phyloP scores from a whole-genome alignment of 2,888 invertebrate genomes.

The Hydrotaea diabolus region DNA sequence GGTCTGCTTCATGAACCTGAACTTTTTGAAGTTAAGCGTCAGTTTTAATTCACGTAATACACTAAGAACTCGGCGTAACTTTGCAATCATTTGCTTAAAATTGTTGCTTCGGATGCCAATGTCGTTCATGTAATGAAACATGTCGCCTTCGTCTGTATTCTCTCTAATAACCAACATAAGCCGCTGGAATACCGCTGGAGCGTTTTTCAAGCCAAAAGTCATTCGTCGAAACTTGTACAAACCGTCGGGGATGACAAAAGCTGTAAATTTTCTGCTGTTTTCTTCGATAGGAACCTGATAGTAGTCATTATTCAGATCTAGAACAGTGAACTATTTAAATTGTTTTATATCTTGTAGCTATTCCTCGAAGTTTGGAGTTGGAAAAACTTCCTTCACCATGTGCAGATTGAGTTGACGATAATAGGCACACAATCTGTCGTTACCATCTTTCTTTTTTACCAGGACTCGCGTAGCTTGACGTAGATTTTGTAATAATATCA shows the following conservation, averaged over 20 bases:
- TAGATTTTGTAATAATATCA: constrained; percentile 55
- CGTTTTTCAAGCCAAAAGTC: no score
- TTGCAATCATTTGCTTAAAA: constrained; percentile 37
- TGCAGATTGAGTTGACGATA: constrained; percentile 42
- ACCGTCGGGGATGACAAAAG: constrained; percentile 59
- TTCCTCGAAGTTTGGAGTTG: constrained; percentile 64
- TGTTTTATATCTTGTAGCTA: constrained; percentile 37
- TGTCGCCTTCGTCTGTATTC: constrained; percentile 41
- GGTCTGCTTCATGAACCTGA: no score
- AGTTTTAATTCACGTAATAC: no score
- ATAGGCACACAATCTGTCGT: constrained; percentile 26
- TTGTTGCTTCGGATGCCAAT: constrained; percentile 35
- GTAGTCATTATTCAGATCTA: constrained; percentile 61
- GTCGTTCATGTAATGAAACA: constrained; percentile 57
- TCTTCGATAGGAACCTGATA: constrained; percentile 53
- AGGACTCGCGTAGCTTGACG: constrained; percentile 61
- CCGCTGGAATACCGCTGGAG: constrained; percentile 45
- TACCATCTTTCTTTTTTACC: constrained; percentile 54
- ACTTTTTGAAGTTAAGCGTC: no score
- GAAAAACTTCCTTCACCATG: constrained; percentile 52
- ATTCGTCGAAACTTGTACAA: no score
- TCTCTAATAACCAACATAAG: constrained; percentile 33
- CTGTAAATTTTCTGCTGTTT: constrained; percentile 48
- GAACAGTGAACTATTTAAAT: constrained; percentile 39
- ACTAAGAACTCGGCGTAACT: constrained; percentile 5